These are phyloP conservation scores for Crocodylus rhombifer DNA, from an alignment of 2,797 vertebrate species.

Conservation along the genomic window DNA sequence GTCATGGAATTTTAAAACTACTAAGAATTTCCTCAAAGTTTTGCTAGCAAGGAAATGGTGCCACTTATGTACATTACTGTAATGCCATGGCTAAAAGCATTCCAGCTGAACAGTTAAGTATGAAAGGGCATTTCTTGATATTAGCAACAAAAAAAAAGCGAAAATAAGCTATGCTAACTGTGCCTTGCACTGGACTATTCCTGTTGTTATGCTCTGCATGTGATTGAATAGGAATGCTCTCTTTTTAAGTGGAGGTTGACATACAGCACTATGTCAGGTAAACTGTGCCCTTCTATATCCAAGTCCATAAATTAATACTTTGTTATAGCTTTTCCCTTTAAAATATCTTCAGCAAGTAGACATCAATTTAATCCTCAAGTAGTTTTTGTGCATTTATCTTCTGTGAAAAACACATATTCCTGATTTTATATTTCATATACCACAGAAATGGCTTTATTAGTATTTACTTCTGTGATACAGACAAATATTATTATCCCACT, in stretches of 20 bases:
- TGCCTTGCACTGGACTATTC: neutral
- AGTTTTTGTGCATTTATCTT: neutral
- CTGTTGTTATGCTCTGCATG: neutral
- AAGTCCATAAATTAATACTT: neutral
- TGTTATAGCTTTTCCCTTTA: slow-evolving; percentile 8
- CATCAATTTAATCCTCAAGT: neutral
- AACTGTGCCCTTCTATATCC: neutral
- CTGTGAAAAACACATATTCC: neutral
- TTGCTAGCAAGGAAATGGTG: slow-evolving; percentile 60
- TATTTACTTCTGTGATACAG: neutral
- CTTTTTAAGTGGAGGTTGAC: neutral
- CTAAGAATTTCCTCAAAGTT: slow-evolving; percentile 65
- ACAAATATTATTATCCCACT: slow-evolving; percentile 6
- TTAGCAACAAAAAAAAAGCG: neutral
- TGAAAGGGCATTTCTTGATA: slow-evolving; percentile 4
- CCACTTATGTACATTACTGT: neutral
- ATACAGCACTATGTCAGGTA: neutral
- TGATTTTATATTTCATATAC: neutral
- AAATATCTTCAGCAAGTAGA: neutral
- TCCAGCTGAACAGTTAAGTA: slow-evolving; percentile 47
- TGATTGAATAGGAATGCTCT: neutral
- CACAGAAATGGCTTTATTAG: neutral
- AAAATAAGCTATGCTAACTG: neutral
- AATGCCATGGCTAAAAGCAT: slow-evolving; percentile 44
- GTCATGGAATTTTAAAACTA: slow-evolving; percentile 74